phyloP scores from a whole-genome alignment of 2,888 invertebrate genomes.

The Melipona beecheii region DNA sequence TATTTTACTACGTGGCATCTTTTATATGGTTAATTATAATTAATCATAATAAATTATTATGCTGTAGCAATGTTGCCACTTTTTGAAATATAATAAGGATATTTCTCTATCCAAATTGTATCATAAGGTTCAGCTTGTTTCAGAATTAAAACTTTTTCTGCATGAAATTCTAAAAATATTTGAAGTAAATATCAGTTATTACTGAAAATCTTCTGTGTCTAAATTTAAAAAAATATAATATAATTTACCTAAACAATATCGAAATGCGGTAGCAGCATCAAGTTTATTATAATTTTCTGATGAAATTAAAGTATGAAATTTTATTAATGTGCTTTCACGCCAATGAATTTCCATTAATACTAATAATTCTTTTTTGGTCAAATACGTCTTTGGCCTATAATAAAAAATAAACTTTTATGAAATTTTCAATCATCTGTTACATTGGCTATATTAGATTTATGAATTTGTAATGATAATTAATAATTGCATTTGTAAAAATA shows the following conservation, averaged over 20 bases:
- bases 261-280: slow-evolving; percentile 37
- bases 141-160: slow-evolving; percentile 24
- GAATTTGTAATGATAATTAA: neutral
- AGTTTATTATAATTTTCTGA: slow-evolving; percentile 15
- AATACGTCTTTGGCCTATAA: neutral
- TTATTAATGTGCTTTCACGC: neutral
- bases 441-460: neutral
- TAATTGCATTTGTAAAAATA: neutral
- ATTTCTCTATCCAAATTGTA: slow-evolving; percentile 44
- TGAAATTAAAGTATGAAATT: slow-evolving; percentile 43
- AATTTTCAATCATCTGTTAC: neutral
- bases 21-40: neutral
- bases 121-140: slow-evolving; percentile 39
- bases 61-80: neutral
- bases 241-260: slow-evolving; percentile 43
- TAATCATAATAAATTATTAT: neutral
- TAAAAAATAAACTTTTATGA: neutral
- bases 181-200: neutral
- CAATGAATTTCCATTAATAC: slow-evolving; percentile 38
- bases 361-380: slow-evolving; percentile 30
- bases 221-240: neutral
- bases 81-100: neutral
- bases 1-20: slow-evolving; percentile 3
- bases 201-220: neutral
- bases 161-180: slow-evolving; percentile 37